phyloP scores from a whole-genome alignment of 1,140 invertebrate genomes.

The Drosophila teissieri region DNA sequence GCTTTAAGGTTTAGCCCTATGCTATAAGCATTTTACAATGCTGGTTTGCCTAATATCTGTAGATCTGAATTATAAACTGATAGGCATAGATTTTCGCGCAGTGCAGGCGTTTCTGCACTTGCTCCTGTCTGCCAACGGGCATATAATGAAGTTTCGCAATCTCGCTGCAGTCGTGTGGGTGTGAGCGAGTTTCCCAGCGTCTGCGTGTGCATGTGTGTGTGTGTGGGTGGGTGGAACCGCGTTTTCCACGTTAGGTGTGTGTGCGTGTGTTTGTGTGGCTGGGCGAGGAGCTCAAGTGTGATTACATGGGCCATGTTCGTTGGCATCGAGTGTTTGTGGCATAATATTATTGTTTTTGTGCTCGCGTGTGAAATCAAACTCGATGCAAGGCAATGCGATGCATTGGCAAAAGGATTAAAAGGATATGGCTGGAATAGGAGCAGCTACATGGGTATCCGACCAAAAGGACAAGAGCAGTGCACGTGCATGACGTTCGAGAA shows the following conservation, averaged over 20 bases:
- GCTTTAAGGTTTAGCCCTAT: too few relatives aligned
- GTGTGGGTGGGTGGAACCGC: neutral
- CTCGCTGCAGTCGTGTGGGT: slow-evolving; percentile 51
- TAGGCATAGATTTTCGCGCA: neutral
- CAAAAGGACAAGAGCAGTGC: slow-evolving; percentile 2
- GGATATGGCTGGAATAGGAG: slow-evolving; percentile 50
- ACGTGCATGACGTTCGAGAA: slow-evolving; percentile 42
- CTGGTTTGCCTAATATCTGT: too few relatives aligned
- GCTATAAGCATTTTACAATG: too few relatives aligned
- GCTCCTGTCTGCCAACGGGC: slow-evolving; percentile 51
- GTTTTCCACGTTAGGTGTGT: slow-evolving; percentile 22
- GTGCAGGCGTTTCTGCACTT: slow-evolving; percentile 14
- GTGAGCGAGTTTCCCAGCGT: slow-evolving; percentile 12
- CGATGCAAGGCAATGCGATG: slow-evolving; percentile 74
- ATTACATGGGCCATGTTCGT: slow-evolving; percentile 80
- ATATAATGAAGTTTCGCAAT: slow-evolving; percentile 82
- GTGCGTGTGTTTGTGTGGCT: slow-evolving; percentile 12
- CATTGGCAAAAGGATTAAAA: slow-evolving; percentile 80
- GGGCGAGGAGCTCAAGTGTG: slow-evolving; percentile 71
- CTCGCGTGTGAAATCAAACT: slow-evolving; percentile 81
- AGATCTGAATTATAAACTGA: too few relatives aligned
- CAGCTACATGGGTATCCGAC: neutral
- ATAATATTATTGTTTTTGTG: slow-evolving; percentile 83
- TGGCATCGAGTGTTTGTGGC: slow-evolving; percentile 79
- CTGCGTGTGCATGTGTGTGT: neutral